Conservation (phyloP, 2,113 vertebrate genomes). For the Cricetomys ansorgei region DNA sequence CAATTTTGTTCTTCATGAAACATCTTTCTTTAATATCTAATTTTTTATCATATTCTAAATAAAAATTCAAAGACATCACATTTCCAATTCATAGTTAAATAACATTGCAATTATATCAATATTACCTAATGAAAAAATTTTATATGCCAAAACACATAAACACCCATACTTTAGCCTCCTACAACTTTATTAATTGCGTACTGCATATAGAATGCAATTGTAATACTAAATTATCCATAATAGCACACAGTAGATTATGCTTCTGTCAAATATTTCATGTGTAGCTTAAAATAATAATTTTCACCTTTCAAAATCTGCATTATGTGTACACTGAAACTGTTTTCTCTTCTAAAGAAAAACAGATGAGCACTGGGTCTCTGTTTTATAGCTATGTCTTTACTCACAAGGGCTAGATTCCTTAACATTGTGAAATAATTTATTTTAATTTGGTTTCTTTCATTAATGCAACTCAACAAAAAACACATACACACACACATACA, state of each 20-base stretch:
- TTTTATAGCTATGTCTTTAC: not conserved
- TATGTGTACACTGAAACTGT: slow-evolving; percentile 16
- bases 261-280: slow-evolving; percentile 54
- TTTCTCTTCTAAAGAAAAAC: not conserved
- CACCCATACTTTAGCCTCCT: not conserved
- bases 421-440: slow-evolving; percentile 30
- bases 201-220: not conserved
- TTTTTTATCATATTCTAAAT: not conserved
- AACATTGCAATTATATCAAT: not conserved
- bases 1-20: slow-evolving; percentile 34
- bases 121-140: slow-evolving; percentile 7
- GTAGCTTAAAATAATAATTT: not conserved
- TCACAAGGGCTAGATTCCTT: not conserved
- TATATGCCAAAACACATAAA: not conserved
- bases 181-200: not conserved
- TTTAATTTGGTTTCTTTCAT: slow-evolving; percentile 8
- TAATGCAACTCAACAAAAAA: not conserved
- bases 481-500: not conserved
- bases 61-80: slow-evolving; percentile 4
- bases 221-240: not conserved
- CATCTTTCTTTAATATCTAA: not conserved
- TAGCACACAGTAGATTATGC: not conserved
- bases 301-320: not conserved
- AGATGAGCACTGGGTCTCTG: not conserved
- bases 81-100: not conserved